phyloP scores from a whole-genome alignment of 1,140 invertebrate species.

The Pseudomyrmex sp. region DNA sequence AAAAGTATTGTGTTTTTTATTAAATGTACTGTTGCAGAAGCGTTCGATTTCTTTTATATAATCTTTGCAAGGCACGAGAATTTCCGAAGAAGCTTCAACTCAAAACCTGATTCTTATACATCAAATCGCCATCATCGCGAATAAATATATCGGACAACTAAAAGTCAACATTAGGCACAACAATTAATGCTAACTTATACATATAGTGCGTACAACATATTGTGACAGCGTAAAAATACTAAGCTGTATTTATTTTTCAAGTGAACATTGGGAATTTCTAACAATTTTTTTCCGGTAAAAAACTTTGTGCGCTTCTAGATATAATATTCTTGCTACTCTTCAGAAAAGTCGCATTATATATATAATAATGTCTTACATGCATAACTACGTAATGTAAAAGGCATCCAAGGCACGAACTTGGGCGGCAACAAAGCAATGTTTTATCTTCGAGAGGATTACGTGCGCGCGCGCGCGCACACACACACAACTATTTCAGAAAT shows the following conservation, averaged over 20 bases:
- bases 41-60: constrained; percentile 30
- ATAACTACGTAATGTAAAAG: constrained; percentile 60
- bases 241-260: constrained; percentile 49
- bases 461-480: no score
- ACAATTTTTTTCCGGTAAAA: neutral
- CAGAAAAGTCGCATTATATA: constrained; percentile 15
- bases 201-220: neutral
- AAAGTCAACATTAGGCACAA: constrained; percentile 15
- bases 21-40: neutral
- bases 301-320: constrained; percentile 27
- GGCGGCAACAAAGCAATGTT: constrained; percentile 29
- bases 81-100: neutral
- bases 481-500: neutral
- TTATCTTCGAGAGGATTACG: constrained; percentile 4
- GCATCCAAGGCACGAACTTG: constrained; percentile 69
- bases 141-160: neutral
- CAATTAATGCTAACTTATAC: neutral
- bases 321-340: constrained; percentile 17
- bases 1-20: neutral
- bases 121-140: constrained; percentile 8
- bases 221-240: constrained; percentile 4
- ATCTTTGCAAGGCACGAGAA: constrained; percentile 38
- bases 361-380: constrained; percentile 40
- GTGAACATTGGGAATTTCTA: neutral
- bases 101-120: neutral